Conservation (phyloP, 2,888 invertebrate species). For the Galeopsomyia nigrocyanea region DNA sequence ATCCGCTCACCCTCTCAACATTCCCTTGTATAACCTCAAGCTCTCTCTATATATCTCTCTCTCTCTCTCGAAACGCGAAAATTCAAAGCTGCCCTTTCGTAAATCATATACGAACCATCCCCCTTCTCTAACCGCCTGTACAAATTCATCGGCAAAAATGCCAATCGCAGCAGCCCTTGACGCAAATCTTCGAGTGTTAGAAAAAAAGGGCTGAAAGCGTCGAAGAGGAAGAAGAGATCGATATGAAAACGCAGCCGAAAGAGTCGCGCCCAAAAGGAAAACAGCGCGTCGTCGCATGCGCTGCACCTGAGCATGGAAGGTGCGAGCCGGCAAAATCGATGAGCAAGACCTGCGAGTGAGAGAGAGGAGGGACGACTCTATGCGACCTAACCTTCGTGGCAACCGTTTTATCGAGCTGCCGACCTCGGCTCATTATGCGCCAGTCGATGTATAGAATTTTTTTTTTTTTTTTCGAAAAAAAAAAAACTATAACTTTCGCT, state of each 20-base stretch:
- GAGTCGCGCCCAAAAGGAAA: slow-evolving; percentile 39
- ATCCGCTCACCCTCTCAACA: too few relatives aligned
- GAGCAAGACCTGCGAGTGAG: slow-evolving; percentile 49
- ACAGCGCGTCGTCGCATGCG: slow-evolving; percentile 44
- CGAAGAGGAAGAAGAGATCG: too few relatives aligned
- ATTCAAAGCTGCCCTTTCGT: too few relatives aligned
- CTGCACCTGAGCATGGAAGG: slow-evolving; percentile 47
- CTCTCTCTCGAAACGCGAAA: too few relatives aligned
- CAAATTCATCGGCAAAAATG: too few relatives aligned
- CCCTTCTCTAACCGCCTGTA: too few relatives aligned
- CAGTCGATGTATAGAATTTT: too few relatives aligned
- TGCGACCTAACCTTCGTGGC: slow-evolving; percentile 53
- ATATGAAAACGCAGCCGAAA: slow-evolving; percentile 39
- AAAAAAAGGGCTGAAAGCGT: background rate
- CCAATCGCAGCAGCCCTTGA: too few relatives aligned
- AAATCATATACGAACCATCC: too few relatives aligned
- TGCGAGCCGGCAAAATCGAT: slow-evolving; percentile 58
- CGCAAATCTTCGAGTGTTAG: background rate
- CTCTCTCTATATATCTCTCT: too few relatives aligned
- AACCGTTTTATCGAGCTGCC: slow-evolving; percentile 49
- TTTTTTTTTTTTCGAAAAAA: too few relatives aligned
- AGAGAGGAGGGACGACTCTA: slow-evolving; percentile 8
- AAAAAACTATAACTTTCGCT: background rate
- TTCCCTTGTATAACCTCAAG: too few relatives aligned
- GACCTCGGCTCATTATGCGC: slow-evolving; percentile 17